These are phyloP conservation scores for Tolypeutes matacus DNA, from an alignment of 2,797 vertebrate genomes.

Conservation along the genomic window DNA sequence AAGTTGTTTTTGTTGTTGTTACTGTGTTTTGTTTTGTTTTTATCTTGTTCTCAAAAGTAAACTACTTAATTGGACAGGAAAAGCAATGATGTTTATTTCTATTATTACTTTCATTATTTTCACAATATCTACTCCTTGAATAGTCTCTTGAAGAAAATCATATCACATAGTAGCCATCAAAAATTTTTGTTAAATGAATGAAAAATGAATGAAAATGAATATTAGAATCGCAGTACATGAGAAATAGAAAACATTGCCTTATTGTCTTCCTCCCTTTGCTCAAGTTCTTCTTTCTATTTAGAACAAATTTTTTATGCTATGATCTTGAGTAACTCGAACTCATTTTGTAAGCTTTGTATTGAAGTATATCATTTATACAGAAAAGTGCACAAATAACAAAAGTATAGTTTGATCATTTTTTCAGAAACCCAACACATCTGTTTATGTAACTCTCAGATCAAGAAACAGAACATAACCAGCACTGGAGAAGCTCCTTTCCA, in stretches of 20 bases:
- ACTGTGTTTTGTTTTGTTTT: neutral
- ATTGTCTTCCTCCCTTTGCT: neutral
- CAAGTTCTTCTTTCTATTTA: neutral
- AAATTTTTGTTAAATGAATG: neutral
- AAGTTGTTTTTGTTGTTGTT: neutral
- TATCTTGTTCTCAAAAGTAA: constrained; percentile 8
- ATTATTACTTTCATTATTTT: constrained; percentile 44
- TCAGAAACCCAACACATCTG: neutral
- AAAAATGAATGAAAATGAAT: neutral
- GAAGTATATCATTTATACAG: neutral
- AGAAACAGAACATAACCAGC: constrained; percentile 28
- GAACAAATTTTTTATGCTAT: neutral
- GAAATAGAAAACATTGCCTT: neutral
- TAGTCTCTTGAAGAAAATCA: constrained; percentile 30
- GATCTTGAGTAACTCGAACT: constrained; percentile 1
- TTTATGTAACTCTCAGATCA: neutral
- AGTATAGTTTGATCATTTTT: neutral
- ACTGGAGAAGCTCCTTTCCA: neutral
- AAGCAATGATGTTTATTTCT: constrained; percentile 38
- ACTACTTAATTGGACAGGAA: neutral
- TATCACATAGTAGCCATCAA: neutral
- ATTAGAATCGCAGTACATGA: constrained; percentile 10
- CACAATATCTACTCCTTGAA: constrained; percentile 10
- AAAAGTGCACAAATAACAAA: constrained; percentile 44
- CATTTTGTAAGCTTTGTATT: neutral